Evolutionary conservation across 1,140 invertebrate genomes (phyloP), one percentile per base, ranked within the genome.

Genomic region (Armadillidium nasatum): DNA sequence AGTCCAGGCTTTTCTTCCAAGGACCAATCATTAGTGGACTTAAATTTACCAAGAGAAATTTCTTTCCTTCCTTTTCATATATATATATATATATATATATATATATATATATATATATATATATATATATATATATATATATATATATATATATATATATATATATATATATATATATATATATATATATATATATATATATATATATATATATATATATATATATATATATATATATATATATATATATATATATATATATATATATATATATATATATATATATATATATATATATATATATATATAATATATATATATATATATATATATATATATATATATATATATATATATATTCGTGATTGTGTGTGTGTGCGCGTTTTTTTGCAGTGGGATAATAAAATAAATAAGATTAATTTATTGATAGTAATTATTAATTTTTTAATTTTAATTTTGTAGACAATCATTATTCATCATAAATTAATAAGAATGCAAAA

Each of bases 181-280:
- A 60, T 60, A 60, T 60, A 60, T 60, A 19, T 3, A 19, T 15
- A 15, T 4, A 15, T 13, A 60, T 2, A 60, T 4, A 15, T 60
- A 15, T 3, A 15, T 60, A 15, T 60, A 15, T 13, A 15, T 19
- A 15, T 60, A 60, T 60, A 60, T 19, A 15, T 60, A 60, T 33
- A 60, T 60, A 60, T 60, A 60, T 60, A 50, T 33, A 33, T 33
- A 33, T 33, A 33, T 33, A 33, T 33, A 33, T 33, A 33, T 33
- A 33, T 33, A 33, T 33, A 33, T 33, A 33, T 33, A 33, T 33
- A 33, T 33, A 33, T 33, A 33, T 33, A 33, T 33, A 60, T 60
- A 60, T 60, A 60, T 60, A 60, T 60, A 60, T 60, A 60, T 60
- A 60, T 60, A 60, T 60, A 60, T 60, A 60, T 60, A 60, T 60